phyloP scores from a whole-genome alignment of 2,113 vertebrate genomes.

The Talpa occidentalis region DNA sequence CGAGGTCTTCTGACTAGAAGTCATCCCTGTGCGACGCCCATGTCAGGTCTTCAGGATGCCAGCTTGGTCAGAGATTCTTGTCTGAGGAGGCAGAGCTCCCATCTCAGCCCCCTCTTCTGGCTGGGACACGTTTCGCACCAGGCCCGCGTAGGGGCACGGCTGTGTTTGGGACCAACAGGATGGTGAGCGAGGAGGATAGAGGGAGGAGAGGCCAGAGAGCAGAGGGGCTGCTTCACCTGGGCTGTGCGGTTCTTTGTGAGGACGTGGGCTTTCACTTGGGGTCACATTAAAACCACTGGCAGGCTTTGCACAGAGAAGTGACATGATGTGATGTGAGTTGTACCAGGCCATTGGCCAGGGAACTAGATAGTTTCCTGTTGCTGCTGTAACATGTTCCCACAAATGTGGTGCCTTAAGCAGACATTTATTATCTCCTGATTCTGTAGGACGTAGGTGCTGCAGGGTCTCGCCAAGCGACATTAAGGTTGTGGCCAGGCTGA shows the following conservation, averaged over 20 bases:
- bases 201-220: rapidly evolving
- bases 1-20: background rate
- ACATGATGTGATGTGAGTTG: background rate
- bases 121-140: background rate
- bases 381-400: background rate
- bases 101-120: background rate
- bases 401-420: background rate
- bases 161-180: rapidly evolving
- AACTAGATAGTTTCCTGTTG: background rate
- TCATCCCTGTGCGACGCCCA: rapidly evolving
- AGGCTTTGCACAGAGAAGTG: background rate
- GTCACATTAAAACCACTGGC: background rate
- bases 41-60: rapidly evolving
- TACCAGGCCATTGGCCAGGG: background rate
- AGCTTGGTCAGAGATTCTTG: no score
- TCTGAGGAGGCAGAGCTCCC: background rate
- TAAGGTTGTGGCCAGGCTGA: background rate
- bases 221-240: rapidly evolving
- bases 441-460: background rate
- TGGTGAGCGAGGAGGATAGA: background rate
- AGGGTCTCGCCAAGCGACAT: background rate
- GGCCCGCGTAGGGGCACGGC: background rate
- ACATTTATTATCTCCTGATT: background rate
- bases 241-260: background rate
- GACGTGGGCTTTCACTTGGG: background rate